Base-by-base conservation (phyloP, 2,888 invertebrate genomes). In the Lissocephala sabroskyi region DNA sequence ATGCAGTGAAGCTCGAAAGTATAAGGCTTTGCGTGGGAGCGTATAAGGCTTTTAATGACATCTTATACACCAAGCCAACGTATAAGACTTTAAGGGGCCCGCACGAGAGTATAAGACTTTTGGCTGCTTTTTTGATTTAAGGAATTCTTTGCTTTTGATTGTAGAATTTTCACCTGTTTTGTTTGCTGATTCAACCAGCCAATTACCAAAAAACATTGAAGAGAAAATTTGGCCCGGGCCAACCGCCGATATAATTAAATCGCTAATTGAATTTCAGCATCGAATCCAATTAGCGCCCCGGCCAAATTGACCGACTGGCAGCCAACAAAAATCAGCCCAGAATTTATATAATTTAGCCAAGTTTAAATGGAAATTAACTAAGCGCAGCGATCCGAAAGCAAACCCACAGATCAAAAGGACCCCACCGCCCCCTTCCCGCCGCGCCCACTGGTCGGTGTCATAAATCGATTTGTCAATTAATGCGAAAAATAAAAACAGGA, bases 401-500 rank as follows among this genome's bases (percentile, higher is more conserved):
- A 29, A n/a, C 30, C 5, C 5, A 30, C 4, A 7, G 3, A 30
- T 3, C 30, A 30, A 30, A 4, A 30, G 30, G 60, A 39, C 29
- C 49, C 50, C 52, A 42, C 41, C 51, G 57, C 49, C 50, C 41
- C 18, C n/a, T n/a, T n/a, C n/a, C n/a, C n/a, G n/a, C n/a, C n/a
- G n/a, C n/a, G n/a, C n/a, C n/a, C n/a, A n/a, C n/a, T n/a, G n/a
- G n/a, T n/a, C n/a, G n/a, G n/a, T n/a, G n/a, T n/a, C 53, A 61
- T 54, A 59, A 66, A 73, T 64, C 55, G 59, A 74, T 70, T 64
- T 56, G 56, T 43, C 51, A 65, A 59, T 65, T 56, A 68, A 73
- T 63, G 68, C 52, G 55, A 49, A 23, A 64, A 70, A 59, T 66
- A 65, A 45, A 40, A 36, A 30, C 13, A 14, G 5, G 2, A 35